Percentiles rank a stretch among this genome's conserved stretches.
Evolutionary conservation across 2,113 vertebrate genomes (phyloP).

Genomic region (Orientallactaga bullata): DNA sequence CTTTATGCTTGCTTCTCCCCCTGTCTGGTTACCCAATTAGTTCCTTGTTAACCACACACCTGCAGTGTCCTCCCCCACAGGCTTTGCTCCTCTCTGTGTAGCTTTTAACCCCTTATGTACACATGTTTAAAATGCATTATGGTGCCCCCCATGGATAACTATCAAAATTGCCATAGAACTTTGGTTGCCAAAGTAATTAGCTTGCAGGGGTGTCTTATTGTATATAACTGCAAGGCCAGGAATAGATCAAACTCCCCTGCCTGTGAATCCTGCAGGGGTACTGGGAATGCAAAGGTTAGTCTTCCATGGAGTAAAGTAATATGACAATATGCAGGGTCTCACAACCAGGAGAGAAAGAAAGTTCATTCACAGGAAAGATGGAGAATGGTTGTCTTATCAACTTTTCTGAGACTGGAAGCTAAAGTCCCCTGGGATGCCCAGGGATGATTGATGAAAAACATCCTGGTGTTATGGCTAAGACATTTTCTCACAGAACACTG

Average conservation of each 20-base stretch:
- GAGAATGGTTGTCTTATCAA: conserved; percentile 73
- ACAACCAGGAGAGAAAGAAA: conserved; percentile 76
- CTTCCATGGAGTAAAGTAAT: conserved; percentile 76
- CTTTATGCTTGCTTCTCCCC: conserved; percentile 81
- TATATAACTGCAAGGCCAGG: conserved; percentile 77
- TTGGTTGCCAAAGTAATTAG: conserved; percentile 86
- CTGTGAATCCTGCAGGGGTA: conserved; percentile 72
- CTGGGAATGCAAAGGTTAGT: conserved; percentile 45
- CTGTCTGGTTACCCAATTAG: conserved; percentile 83
- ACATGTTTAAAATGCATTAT: conserved; percentile 73
- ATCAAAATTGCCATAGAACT: conserved; percentile 55
- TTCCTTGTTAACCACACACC: conserved; percentile 85
- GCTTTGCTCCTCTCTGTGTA: conserved; percentile 70
- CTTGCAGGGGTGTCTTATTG: conserved; percentile 80
- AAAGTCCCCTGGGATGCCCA: conserved; percentile 71
- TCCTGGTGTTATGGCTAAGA: neutral
- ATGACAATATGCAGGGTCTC: conserved; percentile 74
- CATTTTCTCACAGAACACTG: neutral
- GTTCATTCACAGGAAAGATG: conserved; percentile 73
- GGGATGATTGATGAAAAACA: conserved; percentile 59
- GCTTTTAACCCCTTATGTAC: conserved; percentile 85
- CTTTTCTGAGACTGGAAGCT: conserved; percentile 70
- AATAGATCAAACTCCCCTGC: conserved; percentile 70
- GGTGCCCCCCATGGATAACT: conserved; percentile 57
- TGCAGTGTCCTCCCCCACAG: conserved; percentile 78